Evolutionary conservation across 2,113 vertebrate species (phyloP).

Genomic region (Festucalex cinctus): DNA sequence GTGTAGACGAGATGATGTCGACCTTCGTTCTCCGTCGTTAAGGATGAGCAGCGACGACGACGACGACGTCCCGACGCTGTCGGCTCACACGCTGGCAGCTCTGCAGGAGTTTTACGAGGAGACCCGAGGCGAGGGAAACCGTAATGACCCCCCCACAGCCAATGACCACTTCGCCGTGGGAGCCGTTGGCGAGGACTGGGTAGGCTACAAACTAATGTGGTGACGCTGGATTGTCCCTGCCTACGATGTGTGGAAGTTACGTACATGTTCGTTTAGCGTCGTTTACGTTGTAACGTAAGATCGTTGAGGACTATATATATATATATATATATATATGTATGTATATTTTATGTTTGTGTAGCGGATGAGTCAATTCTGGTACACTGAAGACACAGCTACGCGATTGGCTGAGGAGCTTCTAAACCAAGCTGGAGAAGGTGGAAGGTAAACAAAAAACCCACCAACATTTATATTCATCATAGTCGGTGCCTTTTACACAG

Average conservation of each 20-base stretch:
- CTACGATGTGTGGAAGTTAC: neutral
- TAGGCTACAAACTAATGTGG: constrained; percentile 51
- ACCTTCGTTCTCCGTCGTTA: neutral
- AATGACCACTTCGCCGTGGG: constrained; percentile 75
- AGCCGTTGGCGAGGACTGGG: constrained; percentile 90
- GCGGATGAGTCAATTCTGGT: constrained; percentile 98
- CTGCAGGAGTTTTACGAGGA: constrained; percentile 90
- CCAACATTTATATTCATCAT: too few relatives aligned
- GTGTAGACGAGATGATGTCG: neutral
- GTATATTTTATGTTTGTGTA: too few relatives aligned
- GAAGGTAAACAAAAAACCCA: constrained; percentile 71
- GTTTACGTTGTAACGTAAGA: too few relatives aligned
- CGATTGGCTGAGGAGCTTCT: constrained; percentile 79
- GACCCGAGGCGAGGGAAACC: constrained; percentile 44
- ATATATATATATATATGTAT: too few relatives aligned
- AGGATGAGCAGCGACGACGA: constrained; percentile 83
- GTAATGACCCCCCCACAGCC: neutral
- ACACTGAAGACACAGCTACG: constrained; percentile 82
- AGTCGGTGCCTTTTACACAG: too few relatives aligned
- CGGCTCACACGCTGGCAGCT: constrained; percentile 79
- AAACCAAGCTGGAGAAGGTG: constrained; percentile 79
- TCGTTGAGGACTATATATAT: too few relatives aligned
- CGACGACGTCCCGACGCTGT: constrained; percentile 80
- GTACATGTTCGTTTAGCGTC: neutral
- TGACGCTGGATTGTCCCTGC: neutral